Evolutionary conservation across 2,888 invertebrate genomes (phyloP).

Genomic region (Brenthis hecate): DNA sequence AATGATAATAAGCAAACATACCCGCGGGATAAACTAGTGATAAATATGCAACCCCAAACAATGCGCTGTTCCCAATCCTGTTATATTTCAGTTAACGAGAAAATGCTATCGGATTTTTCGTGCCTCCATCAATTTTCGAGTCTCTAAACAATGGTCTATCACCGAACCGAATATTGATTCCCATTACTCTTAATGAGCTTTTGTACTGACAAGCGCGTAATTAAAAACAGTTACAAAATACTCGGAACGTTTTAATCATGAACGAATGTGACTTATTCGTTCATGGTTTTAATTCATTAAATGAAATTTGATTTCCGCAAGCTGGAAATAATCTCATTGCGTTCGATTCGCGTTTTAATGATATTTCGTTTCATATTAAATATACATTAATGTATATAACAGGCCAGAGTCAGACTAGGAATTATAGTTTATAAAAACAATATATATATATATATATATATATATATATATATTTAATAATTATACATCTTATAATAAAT

Average conservation of each 20-base stretch:
- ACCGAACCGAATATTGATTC: slow-evolving; percentile 39
- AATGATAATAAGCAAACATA: too few relatives aligned
- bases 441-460: too few relatives aligned
- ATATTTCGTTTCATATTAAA: slow-evolving; percentile 25
- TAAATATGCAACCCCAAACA: slow-evolving; percentile 16
- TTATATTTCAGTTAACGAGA: slow-evolving; percentile 18
- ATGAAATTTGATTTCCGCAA: slow-evolving; percentile 36
- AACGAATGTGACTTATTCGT: too few relatives aligned
- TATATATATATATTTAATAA: too few relatives aligned
- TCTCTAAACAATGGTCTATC: slow-evolving; percentile 42
- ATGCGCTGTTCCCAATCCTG: slow-evolving; percentile 8
- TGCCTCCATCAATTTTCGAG: slow-evolving; percentile 21
- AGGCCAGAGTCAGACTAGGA: background rate
- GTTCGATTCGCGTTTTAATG: slow-evolving; percentile 29
- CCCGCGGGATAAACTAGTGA: background rate
- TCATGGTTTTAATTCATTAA: slow-evolving; percentile 32
- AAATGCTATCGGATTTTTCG: slow-evolving; percentile 23
- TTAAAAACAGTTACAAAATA: slow-evolving; percentile 39
- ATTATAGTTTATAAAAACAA: too few relatives aligned
- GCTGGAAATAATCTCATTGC: slow-evolving; percentile 31
- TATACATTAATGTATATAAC: slow-evolving; percentile 9
- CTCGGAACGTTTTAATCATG: slow-evolving; percentile 28
- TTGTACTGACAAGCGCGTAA: slow-evolving; percentile 33
- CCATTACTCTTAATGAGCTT: slow-evolving; percentile 39
- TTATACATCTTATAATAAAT: too few relatives aligned